These are phyloP conservation scores for Leptosomus discolor DNA, from an alignment of 2,113 vertebrate genomes.

Conservation along the genomic window DNA sequence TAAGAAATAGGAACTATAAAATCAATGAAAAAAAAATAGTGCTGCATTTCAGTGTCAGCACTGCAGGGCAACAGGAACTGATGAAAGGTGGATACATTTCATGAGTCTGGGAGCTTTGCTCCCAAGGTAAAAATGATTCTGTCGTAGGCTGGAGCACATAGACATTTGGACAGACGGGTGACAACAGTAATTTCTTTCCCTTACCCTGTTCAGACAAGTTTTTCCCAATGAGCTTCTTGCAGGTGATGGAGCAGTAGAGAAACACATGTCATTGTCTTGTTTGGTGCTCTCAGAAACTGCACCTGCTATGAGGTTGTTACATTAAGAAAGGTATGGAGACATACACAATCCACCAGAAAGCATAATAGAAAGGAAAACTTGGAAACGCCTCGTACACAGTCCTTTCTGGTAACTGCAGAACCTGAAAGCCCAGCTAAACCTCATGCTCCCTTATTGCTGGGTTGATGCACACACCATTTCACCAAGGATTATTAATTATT, in stretches of 20 bases:
- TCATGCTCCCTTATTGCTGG: not conserved
- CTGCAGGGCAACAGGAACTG: not conserved
- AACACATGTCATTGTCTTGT: not conserved
- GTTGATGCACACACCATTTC: not conserved
- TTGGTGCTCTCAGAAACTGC: not conserved
- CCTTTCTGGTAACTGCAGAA: not conserved
- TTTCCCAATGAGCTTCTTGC: not conserved
- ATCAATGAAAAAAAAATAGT: not conserved
- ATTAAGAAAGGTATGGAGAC: not conserved
- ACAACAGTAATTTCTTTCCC: not conserved
- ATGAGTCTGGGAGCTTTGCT: not conserved
- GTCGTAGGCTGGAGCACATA: not conserved
- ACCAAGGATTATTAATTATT: not conserved
- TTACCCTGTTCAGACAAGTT: not conserved
- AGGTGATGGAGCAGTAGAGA: not conserved
- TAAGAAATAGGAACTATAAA: not conserved
- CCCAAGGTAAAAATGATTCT: not conserved
- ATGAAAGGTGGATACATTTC: not conserved
- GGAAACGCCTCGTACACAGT: not conserved
- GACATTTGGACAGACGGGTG: not conserved
- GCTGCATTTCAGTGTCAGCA: not conserved
- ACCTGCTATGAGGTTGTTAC: not conserved
- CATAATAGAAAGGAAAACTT: not conserved
- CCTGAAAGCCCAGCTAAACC: not conserved
- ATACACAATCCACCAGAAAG: not conserved